Conservation (phyloP, 2,888 invertebrate species). For the Piscicola geometra region DNA sequence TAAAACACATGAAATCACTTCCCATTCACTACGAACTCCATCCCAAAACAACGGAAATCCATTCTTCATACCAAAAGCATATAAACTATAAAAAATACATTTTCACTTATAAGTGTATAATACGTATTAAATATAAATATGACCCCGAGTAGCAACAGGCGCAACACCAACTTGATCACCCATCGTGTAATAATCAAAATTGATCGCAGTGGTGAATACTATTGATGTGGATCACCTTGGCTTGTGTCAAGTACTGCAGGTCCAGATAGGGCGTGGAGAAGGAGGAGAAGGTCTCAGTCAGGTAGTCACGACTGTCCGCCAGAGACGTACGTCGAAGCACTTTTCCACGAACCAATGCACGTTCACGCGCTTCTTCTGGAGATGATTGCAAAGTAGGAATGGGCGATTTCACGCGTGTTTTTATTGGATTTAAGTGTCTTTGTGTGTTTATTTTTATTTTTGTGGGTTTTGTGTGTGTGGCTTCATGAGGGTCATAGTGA, state of each 20-base stretch:
- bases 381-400: no score
- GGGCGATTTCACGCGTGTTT: no score
- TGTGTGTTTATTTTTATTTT: not conserved
- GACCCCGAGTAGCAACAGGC: no score
- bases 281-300: not conserved
- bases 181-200: no score
- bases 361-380: not conserved
- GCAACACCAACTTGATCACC: not conserved
- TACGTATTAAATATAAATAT: no score
- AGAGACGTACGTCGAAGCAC: not conserved
- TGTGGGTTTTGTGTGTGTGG: not conserved
- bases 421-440: not conserved
- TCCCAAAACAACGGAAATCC: no score
- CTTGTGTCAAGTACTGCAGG: conserved; percentile 34
- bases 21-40: no score
- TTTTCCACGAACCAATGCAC: not conserved
- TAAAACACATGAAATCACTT: no score
- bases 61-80: no score
- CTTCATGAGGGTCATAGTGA: no score
- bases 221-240: conserved; percentile 18
- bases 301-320: not conserved
- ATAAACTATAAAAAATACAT: no score
- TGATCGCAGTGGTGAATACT: not conserved
- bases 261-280: not conserved
- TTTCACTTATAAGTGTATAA: no score